Conservation (phyloP, 1,140 invertebrate genomes). For the Zaprionus kolodkinae region DNA sequence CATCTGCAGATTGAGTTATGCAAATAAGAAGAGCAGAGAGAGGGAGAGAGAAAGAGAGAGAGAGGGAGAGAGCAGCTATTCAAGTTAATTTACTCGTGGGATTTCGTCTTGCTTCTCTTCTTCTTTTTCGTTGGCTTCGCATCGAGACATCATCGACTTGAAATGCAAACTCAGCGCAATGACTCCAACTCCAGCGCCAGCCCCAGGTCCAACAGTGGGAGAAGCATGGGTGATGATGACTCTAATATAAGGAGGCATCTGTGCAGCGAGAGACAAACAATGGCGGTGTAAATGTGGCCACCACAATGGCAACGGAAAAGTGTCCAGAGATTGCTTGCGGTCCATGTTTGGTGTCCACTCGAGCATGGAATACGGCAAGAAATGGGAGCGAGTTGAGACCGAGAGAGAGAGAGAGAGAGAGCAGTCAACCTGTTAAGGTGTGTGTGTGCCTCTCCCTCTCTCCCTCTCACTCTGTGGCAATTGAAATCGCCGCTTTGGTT, state of each 20-base stretch:
- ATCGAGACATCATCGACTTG: constrained; percentile 46
- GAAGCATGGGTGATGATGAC: constrained; percentile 41
- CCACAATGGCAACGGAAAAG: constrained; percentile 54
- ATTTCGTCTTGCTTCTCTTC: constrained; percentile 41
- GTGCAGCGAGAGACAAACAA: neutral
- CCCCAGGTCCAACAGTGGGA: neutral
- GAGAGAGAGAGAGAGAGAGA: neutral
- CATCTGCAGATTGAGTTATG: neutral
- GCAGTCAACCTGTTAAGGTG: constrained; percentile 32
- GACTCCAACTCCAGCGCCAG: constrained; percentile 42
- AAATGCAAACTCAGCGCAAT: constrained; percentile 74
- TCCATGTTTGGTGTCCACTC: constrained; percentile 76
- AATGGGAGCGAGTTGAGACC: constrained; percentile 14
- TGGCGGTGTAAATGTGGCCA: constrained; percentile 3
- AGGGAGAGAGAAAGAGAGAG: neutral
- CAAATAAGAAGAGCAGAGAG: neutral
- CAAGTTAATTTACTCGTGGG: constrained; percentile 76
- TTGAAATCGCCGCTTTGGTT: constrained; percentile 36
- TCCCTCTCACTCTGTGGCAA: constrained; percentile 14
- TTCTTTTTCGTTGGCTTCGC: constrained; percentile 31
- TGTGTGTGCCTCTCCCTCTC: neutral
- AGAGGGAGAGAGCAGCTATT: constrained; percentile 37
- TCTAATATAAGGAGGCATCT: constrained; percentile 39
- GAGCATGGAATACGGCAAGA: constrained; percentile 48
- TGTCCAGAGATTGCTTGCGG: constrained; percentile 60